A percentile compares a stretch with the other conserved stretches of the same genome.
These are phyloP conservation scores for Argyresthia goedartella DNA, from an alignment of 2,888 invertebrate genomes.

Conservation along the genomic window DNA sequence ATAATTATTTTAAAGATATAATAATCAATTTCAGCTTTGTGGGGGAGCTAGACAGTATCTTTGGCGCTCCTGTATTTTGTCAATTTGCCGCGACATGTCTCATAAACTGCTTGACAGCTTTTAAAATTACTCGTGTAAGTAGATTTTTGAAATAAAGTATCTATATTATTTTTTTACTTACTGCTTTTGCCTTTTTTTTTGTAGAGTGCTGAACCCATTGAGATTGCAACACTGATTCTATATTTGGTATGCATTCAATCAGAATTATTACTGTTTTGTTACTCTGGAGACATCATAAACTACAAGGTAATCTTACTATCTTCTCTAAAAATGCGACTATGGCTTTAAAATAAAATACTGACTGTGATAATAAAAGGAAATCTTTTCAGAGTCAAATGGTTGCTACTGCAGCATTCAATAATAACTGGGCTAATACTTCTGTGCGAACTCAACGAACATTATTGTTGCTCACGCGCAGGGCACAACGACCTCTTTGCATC, in stretches of 20 bases:
- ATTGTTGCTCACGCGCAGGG: conserved; percentile 27
- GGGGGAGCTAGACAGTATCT: conserved; percentile 23
- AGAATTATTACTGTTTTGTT: conserved; percentile 40
- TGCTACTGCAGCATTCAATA: conserved; percentile 25
- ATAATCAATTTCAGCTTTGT: conserved; percentile 18
- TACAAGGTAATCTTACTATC: conserved; percentile 23
- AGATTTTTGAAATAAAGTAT: not conserved
- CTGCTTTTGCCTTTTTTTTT: conserved; percentile 2
- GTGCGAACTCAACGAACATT: conserved; percentile 24
- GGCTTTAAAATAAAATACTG: too few species aligned
- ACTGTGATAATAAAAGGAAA: too few species aligned
- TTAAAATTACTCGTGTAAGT: conserved; percentile 32
- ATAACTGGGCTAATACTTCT: conserved; percentile 27
- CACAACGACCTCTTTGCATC: conserved; percentile 26
- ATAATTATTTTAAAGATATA: not conserved
- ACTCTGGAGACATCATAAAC: conserved; percentile 42
- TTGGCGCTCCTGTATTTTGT: conserved; percentile 23
- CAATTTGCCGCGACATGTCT: conserved; percentile 31
- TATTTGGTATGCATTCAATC: conserved; percentile 36
- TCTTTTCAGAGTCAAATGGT: conserved; percentile 26
- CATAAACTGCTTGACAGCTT: conserved; percentile 38
- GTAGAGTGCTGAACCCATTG: conserved; percentile 13
- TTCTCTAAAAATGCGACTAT: too few species aligned
- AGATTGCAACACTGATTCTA: conserved; percentile 28
- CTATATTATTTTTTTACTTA: not conserved